phyloP scores from a whole-genome alignment of 2,888 invertebrate species.

The Hecatera dysodea region DNA sequence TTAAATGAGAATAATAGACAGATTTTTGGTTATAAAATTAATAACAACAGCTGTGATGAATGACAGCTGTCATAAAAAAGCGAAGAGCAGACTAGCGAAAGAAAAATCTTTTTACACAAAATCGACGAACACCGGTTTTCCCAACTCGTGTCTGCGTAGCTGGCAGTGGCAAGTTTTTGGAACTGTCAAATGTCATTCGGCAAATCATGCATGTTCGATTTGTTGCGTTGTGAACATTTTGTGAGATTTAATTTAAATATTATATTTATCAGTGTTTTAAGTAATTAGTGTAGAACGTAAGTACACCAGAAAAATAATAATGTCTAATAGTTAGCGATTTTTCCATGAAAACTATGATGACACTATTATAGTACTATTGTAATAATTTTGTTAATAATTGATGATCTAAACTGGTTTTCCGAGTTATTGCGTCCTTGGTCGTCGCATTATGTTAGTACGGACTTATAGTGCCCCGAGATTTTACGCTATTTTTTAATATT shows the following conservation, averaged over 20 bases:
- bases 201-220: conserved; percentile 81
- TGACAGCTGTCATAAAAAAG: conserved; percentile 1
- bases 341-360: conserved; percentile 9
- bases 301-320: conserved; percentile 47
- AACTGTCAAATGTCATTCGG: conserved; percentile 75
- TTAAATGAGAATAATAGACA: not conserved
- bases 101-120: not conserved
- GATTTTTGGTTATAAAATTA: conserved; percentile 23
- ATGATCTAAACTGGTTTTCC: conserved; percentile 80
- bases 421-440: conserved; percentile 78
- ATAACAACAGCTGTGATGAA: conserved; percentile 29
- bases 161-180: conserved; percentile 65
- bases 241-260: conserved; percentile 64
- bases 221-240: conserved; percentile 70
- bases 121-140: conserved; percentile 54
- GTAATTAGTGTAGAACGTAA: conserved; percentile 65
- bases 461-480: conserved; percentile 36
- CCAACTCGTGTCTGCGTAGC: conserved; percentile 42
- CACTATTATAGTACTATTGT: conserved; percentile 41
- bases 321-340: not conserved
- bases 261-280: conserved; percentile 63
- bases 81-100: not conserved
- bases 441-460: conserved; percentile 73
- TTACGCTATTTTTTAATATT: conserved; percentile 27
- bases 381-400: conserved; percentile 72